A percentile compares a stretch with the other conserved stretches of the same genome.
These are phyloP conservation scores for Heliocidaris erythrogramma DNA, from an alignment of 35 echinoderm and acorn worm genomes.

Conservation along the genomic window DNA sequence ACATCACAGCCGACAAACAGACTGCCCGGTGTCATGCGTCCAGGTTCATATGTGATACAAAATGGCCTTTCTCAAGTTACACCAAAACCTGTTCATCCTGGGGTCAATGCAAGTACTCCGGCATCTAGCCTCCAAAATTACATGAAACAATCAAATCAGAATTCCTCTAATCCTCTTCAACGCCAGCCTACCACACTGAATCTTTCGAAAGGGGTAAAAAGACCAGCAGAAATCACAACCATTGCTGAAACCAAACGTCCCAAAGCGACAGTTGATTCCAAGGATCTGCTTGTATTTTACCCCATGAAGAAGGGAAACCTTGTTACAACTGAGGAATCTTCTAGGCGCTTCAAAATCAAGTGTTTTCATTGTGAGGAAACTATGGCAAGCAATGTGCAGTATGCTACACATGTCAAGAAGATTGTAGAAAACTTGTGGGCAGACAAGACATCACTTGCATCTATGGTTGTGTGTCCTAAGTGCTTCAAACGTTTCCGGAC, in stretches of 20 bases:
- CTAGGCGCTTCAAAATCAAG: constrained; percentile 41
- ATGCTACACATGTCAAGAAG: constrained; percentile 67
- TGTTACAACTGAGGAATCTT: background rate
- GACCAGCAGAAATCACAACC: background rate
- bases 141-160: background rate
- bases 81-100: background rate
- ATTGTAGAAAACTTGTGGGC: constrained; percentile 60
- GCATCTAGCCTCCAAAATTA: background rate
- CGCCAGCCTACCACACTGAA: background rate
- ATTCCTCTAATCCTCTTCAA: background rate
- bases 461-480: constrained; percentile 58
- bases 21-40: background rate
- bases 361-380: constrained; percentile 66
- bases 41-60: background rate
- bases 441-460: constrained; percentile 40
- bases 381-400: constrained; percentile 59
- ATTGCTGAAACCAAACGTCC: constrained; percentile 17
- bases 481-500: constrained; percentile 67
- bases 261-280: background rate
- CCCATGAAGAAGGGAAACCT: background rate
- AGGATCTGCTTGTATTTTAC: background rate
- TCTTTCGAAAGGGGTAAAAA: constrained; percentile 9
- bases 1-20: background rate
- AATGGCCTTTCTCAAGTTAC: background rate
- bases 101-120: background rate